These are phyloP conservation scores for Dryobota labecula DNA, from an alignment of 2,888 invertebrate genomes.

Conservation along the genomic window DNA sequence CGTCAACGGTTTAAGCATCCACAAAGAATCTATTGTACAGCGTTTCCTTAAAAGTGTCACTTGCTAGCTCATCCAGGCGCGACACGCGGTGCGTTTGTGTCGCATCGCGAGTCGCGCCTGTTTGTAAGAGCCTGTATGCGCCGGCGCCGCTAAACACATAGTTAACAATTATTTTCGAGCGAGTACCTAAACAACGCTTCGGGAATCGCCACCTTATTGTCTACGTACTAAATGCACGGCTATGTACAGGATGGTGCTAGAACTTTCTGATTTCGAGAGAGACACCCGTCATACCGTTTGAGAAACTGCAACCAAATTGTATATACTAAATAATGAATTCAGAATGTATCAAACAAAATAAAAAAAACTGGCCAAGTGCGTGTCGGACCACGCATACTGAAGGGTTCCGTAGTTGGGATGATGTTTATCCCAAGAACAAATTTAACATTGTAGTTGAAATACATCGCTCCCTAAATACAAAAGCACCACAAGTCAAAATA, in stretches of 20 bases:
- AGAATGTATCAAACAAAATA: too few species aligned
- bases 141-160: conserved; percentile 23
- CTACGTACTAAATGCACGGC: conserved; percentile 48
- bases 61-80: background rate
- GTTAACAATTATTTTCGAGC: conserved; percentile 47
- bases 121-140: too few species aligned
- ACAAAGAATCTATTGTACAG: background rate
- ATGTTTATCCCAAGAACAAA: too few species aligned
- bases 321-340: too few species aligned
- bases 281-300: background rate
- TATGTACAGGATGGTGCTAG: conserved; percentile 23
- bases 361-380: too few species aligned
- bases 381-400: too few species aligned
- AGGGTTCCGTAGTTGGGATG: too few species aligned
- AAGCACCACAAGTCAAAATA: too few species aligned
- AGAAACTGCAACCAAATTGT: background rate
- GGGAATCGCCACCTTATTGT: conserved; percentile 52
- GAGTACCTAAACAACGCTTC: conserved; percentile 60
- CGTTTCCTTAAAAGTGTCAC: background rate
- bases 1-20: background rate
- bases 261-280: background rate
- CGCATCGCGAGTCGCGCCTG: too few species aligned
- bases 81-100: too few species aligned
- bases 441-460: too few species aligned
- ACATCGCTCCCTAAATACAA: too few species aligned